A percentile compares a stretch with the other conserved stretches of the same genome.
These are phyloP conservation scores for Pseudopipra pipra DNA, from an alignment of 2,113 vertebrate species.

Conservation along the genomic window DNA sequence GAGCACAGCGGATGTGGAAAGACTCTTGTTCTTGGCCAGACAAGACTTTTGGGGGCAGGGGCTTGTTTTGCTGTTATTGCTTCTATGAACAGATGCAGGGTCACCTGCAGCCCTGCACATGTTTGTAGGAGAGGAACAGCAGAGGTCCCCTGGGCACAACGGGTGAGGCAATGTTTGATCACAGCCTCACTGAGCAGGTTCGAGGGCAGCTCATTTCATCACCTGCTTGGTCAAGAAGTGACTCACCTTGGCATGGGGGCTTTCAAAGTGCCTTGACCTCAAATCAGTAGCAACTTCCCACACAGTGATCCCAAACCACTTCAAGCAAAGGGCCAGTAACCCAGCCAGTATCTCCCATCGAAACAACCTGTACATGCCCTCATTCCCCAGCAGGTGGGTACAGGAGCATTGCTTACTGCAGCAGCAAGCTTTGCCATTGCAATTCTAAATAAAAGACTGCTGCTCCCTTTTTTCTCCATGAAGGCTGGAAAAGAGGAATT, in stretches of 20 bases:
- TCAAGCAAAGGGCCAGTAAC: background rate
- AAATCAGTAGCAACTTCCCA: background rate
- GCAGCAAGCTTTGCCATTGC: background rate
- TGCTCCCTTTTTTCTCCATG: background rate
- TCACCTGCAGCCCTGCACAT: background rate
- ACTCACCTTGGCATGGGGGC: rapidly evolving
- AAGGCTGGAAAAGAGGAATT: background rate
- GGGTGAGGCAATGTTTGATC: background rate
- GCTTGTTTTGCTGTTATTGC: background rate
- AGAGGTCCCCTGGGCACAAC: background rate
- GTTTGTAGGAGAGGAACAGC: background rate
- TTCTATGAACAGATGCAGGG: background rate
- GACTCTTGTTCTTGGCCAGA: background rate
- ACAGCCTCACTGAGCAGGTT: background rate
- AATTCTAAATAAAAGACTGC: too few relatives aligned
- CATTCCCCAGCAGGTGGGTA: too few relatives aligned
- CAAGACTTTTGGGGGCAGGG: background rate
- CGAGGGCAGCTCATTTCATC: background rate
- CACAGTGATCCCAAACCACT: background rate
- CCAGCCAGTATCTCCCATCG: background rate
- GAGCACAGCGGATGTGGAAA: background rate
- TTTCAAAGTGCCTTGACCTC: background rate
- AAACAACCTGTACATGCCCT: background rate
- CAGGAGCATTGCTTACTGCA: rapidly evolving
- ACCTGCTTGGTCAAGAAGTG: rapidly evolving